Evolutionary conservation across 1,140 invertebrate species (phyloP), one percentile per base, ranked within the genome.

Genomic region (Lepidurus arcticus): DNA sequence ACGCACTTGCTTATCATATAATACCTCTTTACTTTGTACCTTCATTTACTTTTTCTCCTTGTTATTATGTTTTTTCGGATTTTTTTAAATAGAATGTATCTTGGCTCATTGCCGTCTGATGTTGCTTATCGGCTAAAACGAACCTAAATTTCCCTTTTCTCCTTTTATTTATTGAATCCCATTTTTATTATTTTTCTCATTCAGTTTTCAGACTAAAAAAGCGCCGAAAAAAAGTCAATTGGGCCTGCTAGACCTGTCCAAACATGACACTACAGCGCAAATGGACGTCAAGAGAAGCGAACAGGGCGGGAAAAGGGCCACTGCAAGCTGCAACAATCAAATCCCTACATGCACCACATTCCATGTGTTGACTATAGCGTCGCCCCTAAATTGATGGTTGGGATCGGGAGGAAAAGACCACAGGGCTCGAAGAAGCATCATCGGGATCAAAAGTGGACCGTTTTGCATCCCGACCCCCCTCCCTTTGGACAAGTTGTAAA

Each of bases 221-320:
- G 73, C 13, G 8, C 73, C 21, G 73, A 73, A 73, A 73, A 21
- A 73, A 24, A 26, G 73, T 34, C 34, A 65, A 65, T 65, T 9
- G 21, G 53, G 53, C 53, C 53, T 65, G 16, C 16, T 65, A 65
- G 53, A 21, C 53, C 53, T 65, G 53, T 65, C 53, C 53, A 65
- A 65, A 65, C 53, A 65, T 65, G 53, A 16, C 1, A 3, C 34
- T 34, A 3, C 34, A 34, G 34, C 34, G 34, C 3, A 0, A 34
- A 34, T 4, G 34, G 34, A 4, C 34, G 34, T 34, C 2, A 34
- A 4, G 34, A 3, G 34, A 2, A 34, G 34, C 2, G 34, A 34
- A 34, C 2, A 34, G 26, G 26, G 2, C 26, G 26, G 26, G 26
- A 26, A 26, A 2, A 26, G 34, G 34, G 34, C 34, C 34, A 34